Base-by-base conservation (phyloP, 2,113 vertebrate genomes). In the Collichthys lucidus region DNA sequence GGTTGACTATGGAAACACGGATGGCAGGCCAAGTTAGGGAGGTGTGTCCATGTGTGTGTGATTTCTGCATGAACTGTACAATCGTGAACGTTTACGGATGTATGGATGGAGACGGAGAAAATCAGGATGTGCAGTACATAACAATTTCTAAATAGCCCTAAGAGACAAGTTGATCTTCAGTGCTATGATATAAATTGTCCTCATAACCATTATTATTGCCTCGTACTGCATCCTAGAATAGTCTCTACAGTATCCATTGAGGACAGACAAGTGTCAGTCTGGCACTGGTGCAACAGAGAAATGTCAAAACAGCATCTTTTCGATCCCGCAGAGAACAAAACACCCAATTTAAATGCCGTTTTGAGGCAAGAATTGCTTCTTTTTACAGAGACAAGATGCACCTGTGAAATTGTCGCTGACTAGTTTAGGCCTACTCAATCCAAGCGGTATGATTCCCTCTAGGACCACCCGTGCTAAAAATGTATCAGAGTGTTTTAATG, bases 1-100 rank as follows among this genome's bases (percentile, higher is more conserved):
- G 63, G 57, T 80, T 61, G 64, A 80, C 68, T 70, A 72, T 87
- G 89, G 88, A 93, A 93, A 91, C 75, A 78, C 42, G 55, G 69
- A 81, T 74, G 71, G 80, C 66, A 44, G 66, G 88, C 87, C 88
- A 90, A 88, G 60, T 67, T 17, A 56, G n/a, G 44, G 46, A 31
- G 77, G 74, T 62, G 68, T 79, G 22, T 73, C 53, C 44, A 31
- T 70, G 35, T 68, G 65, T 65, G 76, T 67, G 31, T 53, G 69
- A 69, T 75, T 64, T 79, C 42, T 77, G 77, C 15, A 73, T 65
- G 42, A 44, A 16, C 50, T 68, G 22, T 35, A 59, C 67, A 47
- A 35, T 52, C 53, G 44, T 50, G 20, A 55, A 61, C 71, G 52
- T 42, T 31, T 20, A 47, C 62, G 11, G 22, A 35, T 74, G 46